phyloP scores from a whole-genome alignment of 2,888 invertebrate genomes.

The Creontiades dilutus region DNA sequence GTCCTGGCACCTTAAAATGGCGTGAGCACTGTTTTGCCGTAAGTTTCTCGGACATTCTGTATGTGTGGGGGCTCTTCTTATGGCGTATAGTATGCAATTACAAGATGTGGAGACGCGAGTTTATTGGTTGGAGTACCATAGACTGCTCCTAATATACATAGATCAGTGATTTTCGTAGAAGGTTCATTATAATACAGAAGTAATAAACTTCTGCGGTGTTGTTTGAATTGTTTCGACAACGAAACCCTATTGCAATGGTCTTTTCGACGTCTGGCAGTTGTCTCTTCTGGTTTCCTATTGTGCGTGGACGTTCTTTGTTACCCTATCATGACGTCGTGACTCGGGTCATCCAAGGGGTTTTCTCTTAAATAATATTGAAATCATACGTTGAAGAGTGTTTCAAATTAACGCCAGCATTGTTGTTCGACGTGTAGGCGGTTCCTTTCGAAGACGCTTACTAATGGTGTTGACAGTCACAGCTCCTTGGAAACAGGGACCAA shows the following conservation, averaged over 20 bases:
- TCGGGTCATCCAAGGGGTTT: background rate
- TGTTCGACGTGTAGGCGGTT: slow-evolving; percentile 18
- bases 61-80: no score
- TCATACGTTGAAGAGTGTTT: background rate
- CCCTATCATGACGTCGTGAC: background rate
- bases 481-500: background rate
- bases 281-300: background rate
- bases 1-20: no score
- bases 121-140: no score
- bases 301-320: background rate
- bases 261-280: background rate
- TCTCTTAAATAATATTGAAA: background rate
- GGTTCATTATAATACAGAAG: no score
- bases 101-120: no score
- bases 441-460: slow-evolving; percentile 1
- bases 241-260: background rate
- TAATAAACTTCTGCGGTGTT: no score
- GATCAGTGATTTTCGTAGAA: no score
- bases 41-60: no score
- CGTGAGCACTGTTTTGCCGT: no score
- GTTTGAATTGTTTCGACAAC: no score
- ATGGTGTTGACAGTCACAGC: slow-evolving; percentile 54
- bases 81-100: no score
- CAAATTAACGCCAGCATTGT: slow-evolving; percentile 32
- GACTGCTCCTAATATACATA: no score